These are phyloP conservation scores for Coryphaenoides rupestris DNA, from an alignment of 2,113 vertebrate species.

Conservation along the genomic window DNA sequence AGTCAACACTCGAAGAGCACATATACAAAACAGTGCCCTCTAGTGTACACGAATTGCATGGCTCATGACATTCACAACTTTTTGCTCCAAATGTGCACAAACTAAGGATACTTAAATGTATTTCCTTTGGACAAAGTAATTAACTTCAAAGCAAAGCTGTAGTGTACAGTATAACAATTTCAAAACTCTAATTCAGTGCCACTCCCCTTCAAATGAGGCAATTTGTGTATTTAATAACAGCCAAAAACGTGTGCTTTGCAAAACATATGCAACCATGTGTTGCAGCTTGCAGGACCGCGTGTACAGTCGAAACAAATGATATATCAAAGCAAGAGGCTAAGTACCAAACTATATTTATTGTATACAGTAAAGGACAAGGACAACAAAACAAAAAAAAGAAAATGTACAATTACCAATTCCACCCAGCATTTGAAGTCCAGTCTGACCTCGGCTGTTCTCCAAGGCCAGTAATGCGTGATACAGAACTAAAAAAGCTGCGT, in stretches of 20 bases:
- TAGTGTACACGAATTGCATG: constrained; percentile 22
- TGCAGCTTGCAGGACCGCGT: background rate
- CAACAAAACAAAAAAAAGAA: too few species aligned
- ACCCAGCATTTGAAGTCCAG: constrained; percentile 9
- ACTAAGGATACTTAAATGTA: too few species aligned
- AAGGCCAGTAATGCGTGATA: constrained; percentile 10
- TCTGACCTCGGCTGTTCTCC: background rate
- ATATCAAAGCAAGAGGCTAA: constrained; percentile 38
- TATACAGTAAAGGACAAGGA: too few species aligned
- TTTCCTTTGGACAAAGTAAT: background rate
- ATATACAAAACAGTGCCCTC: constrained; percentile 29
- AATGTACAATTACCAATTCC: constrained; percentile 42
- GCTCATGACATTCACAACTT: background rate
- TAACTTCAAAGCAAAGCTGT: background rate
- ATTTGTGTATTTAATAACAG: background rate
- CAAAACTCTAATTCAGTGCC: background rate
- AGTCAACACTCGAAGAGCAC: too few species aligned
- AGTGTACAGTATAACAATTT: background rate
- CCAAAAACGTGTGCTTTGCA: too few species aligned
- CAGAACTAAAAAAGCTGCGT: background rate
- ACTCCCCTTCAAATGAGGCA: background rate
- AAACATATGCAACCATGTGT: too few species aligned
- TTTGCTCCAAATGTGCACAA: too few species aligned
- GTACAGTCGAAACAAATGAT: constrained; percentile 5
- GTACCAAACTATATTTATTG: constrained; percentile 80